Percentiles rank a stretch among this genome's conserved stretches.
Conservation (phyloP, 2,113 vertebrate species). For the Jaculus jaculus region DNA sequence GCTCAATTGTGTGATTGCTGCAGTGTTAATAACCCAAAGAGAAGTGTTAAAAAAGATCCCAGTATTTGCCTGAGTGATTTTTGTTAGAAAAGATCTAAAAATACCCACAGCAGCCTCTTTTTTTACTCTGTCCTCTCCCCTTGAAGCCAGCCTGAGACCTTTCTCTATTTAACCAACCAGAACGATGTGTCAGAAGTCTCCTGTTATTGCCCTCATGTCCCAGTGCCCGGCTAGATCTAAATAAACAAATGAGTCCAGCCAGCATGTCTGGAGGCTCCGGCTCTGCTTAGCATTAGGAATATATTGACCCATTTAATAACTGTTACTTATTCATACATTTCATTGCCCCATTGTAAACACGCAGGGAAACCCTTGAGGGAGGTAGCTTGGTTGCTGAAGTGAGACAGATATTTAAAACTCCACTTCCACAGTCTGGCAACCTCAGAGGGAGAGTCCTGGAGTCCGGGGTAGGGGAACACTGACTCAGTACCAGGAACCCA, state of each 20-base stretch:
- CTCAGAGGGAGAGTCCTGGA: background rate
- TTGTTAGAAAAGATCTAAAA: conserved; percentile 71
- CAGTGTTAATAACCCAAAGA: conserved; percentile 60
- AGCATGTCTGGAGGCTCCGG: background rate
- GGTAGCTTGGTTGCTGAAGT: conserved; percentile 43
- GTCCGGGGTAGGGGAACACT: background rate
- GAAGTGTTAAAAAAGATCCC: conserved; percentile 42
- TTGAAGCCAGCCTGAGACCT: background rate
- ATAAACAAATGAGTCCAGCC: conserved; percentile 55
- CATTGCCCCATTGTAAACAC: conserved; percentile 68
- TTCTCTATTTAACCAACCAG: conserved; percentile 43
- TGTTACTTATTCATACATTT: conserved; percentile 71
- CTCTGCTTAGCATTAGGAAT: conserved; percentile 41
- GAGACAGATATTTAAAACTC: conserved; percentile 66
- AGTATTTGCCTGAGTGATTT: conserved; percentile 29
- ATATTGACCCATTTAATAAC: conserved; percentile 75
- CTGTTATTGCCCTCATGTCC: background rate
- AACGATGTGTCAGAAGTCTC: conserved; percentile 10
- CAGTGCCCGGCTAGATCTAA: conserved; percentile 38
- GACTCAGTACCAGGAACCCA: background rate
- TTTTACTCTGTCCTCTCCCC: background rate
- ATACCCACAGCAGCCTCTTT: conserved; percentile 18
- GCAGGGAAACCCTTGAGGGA: conserved; percentile 46
- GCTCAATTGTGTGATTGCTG: conserved; percentile 57
- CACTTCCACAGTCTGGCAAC: background rate